These are phyloP conservation scores for Acanthosepion lycidas DNA, from an alignment of 2,888 invertebrate species.

Conservation along the genomic window DNA sequence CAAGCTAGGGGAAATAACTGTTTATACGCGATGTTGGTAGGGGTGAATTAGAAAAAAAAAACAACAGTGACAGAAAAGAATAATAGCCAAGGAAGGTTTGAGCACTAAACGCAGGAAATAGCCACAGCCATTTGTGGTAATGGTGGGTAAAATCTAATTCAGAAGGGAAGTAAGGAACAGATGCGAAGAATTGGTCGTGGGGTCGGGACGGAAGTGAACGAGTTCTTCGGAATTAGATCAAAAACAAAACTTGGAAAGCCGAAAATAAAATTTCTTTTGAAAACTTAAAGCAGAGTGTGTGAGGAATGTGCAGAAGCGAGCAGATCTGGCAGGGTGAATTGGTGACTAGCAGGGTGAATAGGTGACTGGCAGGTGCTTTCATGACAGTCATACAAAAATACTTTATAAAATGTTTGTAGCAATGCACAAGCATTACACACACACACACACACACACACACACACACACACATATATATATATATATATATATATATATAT, in stretches of 20 bases:
- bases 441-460: not conserved
- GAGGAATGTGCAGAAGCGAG: not conserved
- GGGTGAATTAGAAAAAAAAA: no score
- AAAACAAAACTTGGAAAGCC: not conserved
- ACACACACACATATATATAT: not conserved
- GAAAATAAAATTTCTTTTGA: not conserved
- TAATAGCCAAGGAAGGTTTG: not conserved
- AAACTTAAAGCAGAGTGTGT: not conserved
- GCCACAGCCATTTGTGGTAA: not conserved
- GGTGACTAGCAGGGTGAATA: not conserved
- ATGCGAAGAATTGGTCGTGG: not conserved
- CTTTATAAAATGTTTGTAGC: no score
- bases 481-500: not conserved
- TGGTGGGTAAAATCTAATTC: not conserved
- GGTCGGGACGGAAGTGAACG: not conserved
- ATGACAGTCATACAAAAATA: not conserved
- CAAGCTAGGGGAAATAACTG: not conserved
- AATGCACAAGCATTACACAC: not conserved
- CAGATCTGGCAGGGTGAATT: not conserved
- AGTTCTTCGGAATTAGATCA: not conserved
- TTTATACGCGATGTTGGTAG: no score
- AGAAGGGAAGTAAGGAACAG: not conserved
- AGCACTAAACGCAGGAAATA: not conserved
- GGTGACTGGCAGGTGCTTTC: not conserved
- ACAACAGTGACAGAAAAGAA: not conserved